These are phyloP conservation scores for Heliconius eleuchia DNA, from an alignment of 1,140 invertebrate species.

Conservation along the genomic window DNA sequence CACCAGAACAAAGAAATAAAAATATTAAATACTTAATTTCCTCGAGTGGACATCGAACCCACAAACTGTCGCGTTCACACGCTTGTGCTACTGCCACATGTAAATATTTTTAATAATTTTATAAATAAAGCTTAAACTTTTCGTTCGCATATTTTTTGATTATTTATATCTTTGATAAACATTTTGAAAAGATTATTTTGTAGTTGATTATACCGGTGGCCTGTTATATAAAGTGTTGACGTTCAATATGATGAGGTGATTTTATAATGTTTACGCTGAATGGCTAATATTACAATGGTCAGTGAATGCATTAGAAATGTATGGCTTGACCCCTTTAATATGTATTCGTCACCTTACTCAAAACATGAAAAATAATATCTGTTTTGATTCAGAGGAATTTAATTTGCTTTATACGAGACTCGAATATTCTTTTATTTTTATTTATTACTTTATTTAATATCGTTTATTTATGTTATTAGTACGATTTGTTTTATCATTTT, in stretches of 20 bases:
- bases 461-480: neutral
- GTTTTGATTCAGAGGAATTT: neutral
- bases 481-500: neutral
- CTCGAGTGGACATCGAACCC: too few relatives aligned
- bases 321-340: constrained; percentile 31
- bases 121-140: neutral
- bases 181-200: constrained; percentile 7
- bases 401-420: neutral
- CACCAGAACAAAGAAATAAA: too few relatives aligned
- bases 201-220: constrained; percentile 15
- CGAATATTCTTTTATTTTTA: neutral
- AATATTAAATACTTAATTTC: too few relatives aligned
- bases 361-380: constrained; percentile 15
- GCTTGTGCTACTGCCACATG: too few relatives aligned
- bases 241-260: constrained; percentile 30
- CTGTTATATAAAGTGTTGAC: constrained; percentile 35
- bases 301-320: constrained; percentile 32
- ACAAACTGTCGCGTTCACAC: too few relatives aligned
- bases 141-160: neutral
- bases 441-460: neutral
- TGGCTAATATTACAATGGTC: constrained; percentile 29
- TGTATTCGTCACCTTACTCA: constrained; percentile 20
- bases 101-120: too few relatives aligned
- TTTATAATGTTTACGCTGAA: constrained; percentile 36
- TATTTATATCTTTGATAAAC: neutral